Percentiles rank a stretch among this genome's conserved stretches.
phyloP scores from a whole-genome alignment of 2,113 vertebrate genomes.

The Colossoma macropomum region DNA sequence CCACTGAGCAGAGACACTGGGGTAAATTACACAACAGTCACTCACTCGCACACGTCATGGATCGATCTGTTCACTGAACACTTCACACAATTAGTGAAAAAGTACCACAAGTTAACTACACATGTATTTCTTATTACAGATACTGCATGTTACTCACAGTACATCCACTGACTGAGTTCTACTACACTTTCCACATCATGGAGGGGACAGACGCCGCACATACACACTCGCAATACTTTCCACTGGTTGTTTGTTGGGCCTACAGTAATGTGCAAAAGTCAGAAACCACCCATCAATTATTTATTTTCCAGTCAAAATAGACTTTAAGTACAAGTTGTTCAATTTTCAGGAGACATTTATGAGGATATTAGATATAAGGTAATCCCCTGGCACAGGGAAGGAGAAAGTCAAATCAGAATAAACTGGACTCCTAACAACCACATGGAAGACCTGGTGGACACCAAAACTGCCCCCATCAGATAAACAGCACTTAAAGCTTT shows the following conservation, averaged over 20 bases:
- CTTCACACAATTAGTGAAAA: slow-evolving; percentile 62
- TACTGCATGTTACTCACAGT: slow-evolving; percentile 63
- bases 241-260: slow-evolving; percentile 15
- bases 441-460: too few relatives aligned
- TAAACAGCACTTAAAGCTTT: too few relatives aligned
- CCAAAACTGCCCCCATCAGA: too few relatives aligned
- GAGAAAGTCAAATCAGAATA: too few relatives aligned
- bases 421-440: too few relatives aligned
- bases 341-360: too few relatives aligned
- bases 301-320: too few relatives aligned
- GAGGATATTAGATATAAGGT: too few relatives aligned
- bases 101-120: slow-evolving; percentile 66
- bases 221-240: slow-evolving; percentile 25
- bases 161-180: slow-evolving; percentile 60
- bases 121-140: slow-evolving; percentile 56
- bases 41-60: slow-evolving; percentile 44
- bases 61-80: slow-evolving; percentile 59
- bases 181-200: slow-evolving; percentile 47
- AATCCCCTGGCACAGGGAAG: too few relatives aligned
- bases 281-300: too few relatives aligned
- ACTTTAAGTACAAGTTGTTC: too few relatives aligned
- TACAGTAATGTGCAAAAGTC: slow-evolving; percentile 47
- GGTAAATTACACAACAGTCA: slow-evolving; percentile 33
- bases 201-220: slow-evolving; percentile 40
- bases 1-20: slow-evolving; percentile 47